Base-by-base conservation (phyloP, 2,797 vertebrate genomes). In the Bovichtus diacanthus region DNA sequence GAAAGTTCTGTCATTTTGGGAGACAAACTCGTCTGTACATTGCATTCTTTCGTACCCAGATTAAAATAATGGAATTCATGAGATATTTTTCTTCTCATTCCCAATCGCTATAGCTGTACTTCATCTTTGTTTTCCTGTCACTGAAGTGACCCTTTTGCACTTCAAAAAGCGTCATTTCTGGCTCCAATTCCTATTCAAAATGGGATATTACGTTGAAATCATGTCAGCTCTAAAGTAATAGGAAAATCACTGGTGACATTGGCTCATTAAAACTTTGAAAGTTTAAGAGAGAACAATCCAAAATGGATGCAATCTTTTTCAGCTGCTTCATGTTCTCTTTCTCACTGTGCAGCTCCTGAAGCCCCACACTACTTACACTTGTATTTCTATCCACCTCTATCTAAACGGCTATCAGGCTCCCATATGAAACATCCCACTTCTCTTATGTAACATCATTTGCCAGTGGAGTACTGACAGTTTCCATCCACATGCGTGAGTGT, bases 381-480 rank as follows among this genome's bases (percentile, higher is more conserved):
- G 86, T 84, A 82, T 90, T 87, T 85, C 82, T 53, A 64, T 86
- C 80, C 79, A 73, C 72, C 71, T 69, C 69, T 70, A 79, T 84
- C 74, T 79, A 84, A 82, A 87, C 59, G 11, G 43, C 85, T 72
- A 80, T 79, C 84, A 80, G 81, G 74, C 82, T 86, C 82, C 70
- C 83, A 73, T 89, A 85, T 66, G 80, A 86, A 89, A 72, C 92
- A 84, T 88, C 90, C 90, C 90, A 92, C 90, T 87, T 86, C 72
- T 89, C 84, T 93, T 92, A 92, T 85, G 84, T 89, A 93, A 92
- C 84, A 84, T 74, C 53, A 86, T 90, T 90, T 87, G 72, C 78
- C 39, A 23, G 78, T 81, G 80, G 78, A 90, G 86, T 73, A 73
- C 87, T 85, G 86, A 70, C 82, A 82, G 84, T 83, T 89, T 91